Evolutionary conservation across 1,140 invertebrate genomes (phyloP).

Genomic region (Diplogasteroides magnus): DNA sequence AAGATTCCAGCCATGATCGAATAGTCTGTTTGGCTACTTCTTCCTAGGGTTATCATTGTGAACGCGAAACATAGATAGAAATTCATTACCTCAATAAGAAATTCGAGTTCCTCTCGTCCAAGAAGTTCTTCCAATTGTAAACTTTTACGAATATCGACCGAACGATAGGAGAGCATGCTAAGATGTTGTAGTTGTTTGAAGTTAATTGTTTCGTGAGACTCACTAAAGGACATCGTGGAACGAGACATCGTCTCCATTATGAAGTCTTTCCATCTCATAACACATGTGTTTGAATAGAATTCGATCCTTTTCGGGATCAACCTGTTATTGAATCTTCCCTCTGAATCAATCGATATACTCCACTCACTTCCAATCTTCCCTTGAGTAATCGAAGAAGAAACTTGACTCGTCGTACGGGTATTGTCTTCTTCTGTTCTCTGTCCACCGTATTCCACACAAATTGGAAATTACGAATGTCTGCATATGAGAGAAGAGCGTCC

Average conservation of each 20-base stretch:
- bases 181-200: conserved; percentile 18
- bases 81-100: conserved; percentile 73
- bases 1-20: conserved; percentile 61
- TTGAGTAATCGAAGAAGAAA: conserved; percentile 62
- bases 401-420: conserved; percentile 77
- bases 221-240: conserved; percentile 99
- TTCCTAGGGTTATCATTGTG: conserved; percentile 61
- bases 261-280: conserved; percentile 90
- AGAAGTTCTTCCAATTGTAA: conserved; percentile 94
- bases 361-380: conserved; percentile 73
- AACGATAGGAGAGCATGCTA: conserved; percentile 97
- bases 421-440: conserved; percentile 87
- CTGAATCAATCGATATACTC: background rate
- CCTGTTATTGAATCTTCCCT: conserved; percentile 56
- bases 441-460: conserved; percentile 99
- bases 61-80: background rate
- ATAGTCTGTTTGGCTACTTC: conserved; percentile 99
- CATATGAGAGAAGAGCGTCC: conserved; percentile 83
- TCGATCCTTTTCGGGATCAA: conserved; percentile 93
- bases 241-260: conserved; percentile 98
- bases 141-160: conserved; percentile 95
- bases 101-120: conserved; percentile 95
- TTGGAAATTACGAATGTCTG: conserved; percentile 93
- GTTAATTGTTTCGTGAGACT: conserved; percentile 8
- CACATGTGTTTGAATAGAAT: conserved; percentile 99